These are phyloP conservation scores for Vidua chalybeata DNA, from an alignment of 2,113 vertebrate genomes.

Conservation along the genomic window DNA sequence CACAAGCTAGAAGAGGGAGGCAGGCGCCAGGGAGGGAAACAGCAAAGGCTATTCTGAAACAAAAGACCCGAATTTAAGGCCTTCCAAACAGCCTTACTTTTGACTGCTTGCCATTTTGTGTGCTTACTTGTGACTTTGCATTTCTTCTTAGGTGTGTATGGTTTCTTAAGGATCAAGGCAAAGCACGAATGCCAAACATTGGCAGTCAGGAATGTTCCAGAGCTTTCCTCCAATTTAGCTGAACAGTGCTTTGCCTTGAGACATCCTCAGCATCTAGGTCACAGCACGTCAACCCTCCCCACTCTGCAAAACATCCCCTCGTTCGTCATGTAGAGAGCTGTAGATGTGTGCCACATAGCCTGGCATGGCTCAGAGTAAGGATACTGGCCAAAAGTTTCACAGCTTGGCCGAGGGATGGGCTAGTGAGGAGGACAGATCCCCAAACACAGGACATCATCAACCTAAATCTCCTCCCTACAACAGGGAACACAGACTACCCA, in stretches of 20 bases:
- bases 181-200: rapidly evolving
- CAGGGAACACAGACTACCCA: background rate
- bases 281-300: background rate
- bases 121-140: background rate
- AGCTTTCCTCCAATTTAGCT: background rate
- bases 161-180: background rate
- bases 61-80: background rate
- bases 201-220: background rate
- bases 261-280: background rate
- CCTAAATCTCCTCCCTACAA: background rate
- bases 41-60: background rate
- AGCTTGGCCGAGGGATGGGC: background rate
- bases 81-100: background rate
- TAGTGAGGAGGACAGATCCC: background rate
- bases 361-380: rapidly evolving
- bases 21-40: rapidly evolving
- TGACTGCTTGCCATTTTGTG: background rate
- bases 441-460: background rate
- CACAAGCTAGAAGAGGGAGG: background rate
- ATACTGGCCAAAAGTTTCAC: background rate
- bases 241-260: background rate
- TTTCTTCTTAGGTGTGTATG: background rate
- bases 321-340: rapidly evolving
- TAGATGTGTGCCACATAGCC: rapidly evolving
- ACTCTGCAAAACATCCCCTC: rapidly evolving